Evolutionary conservation across 2,888 invertebrate species (phyloP), one percentile per base, ranked within the genome.

Genomic region (Gari tellinella): DNA sequence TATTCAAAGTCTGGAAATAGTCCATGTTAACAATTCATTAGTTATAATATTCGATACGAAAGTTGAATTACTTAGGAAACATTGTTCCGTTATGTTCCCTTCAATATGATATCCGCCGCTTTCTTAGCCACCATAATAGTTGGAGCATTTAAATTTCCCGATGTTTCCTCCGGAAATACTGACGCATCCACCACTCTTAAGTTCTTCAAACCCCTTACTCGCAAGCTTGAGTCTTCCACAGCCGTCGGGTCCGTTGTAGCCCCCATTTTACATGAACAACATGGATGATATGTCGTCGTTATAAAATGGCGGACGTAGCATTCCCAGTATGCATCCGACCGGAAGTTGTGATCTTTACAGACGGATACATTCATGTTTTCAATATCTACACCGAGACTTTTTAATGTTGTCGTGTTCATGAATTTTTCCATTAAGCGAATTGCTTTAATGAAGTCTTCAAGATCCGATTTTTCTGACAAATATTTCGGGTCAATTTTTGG

Each of bases 401-500:
- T 21, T 7, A 72, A 40, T 10, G 53, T 19, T 21, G 45, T 57
- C 2, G 62, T 67, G 15, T 57, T 17, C 5, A 72, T 25, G 12
- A 67, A 14, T 23, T 53, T 38, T 12, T 57, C 51, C 5, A 31
- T 14, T 0, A 52, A 12, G 45, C 52, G 55, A 15, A 53, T 43
- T 41, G 58, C 76, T 61, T 40, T 26, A 4, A 74, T 65, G 14
- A 73, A 41, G 19, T 51, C 52, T 49, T 63, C 40, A 2, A 73
- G 40, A 38, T 76, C 80, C n/a, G 52, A 53, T 48, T 49, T 17
- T 8, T 94, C 90, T 37, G 93, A 92, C 70, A 97, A 96, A 90
- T 99, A 99, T 86, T 97, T 96, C 0, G 98, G 96, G 92, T 98
- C 95, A 91, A 99, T 97, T 40, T 95, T 89, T 0, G 97, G 97